A percentile compares a stretch with the other conserved stretches of the same genome.
These are phyloP conservation scores for Chaetops frenatus DNA, from an alignment of 2,113 vertebrate genomes.

Conservation along the genomic window DNA sequence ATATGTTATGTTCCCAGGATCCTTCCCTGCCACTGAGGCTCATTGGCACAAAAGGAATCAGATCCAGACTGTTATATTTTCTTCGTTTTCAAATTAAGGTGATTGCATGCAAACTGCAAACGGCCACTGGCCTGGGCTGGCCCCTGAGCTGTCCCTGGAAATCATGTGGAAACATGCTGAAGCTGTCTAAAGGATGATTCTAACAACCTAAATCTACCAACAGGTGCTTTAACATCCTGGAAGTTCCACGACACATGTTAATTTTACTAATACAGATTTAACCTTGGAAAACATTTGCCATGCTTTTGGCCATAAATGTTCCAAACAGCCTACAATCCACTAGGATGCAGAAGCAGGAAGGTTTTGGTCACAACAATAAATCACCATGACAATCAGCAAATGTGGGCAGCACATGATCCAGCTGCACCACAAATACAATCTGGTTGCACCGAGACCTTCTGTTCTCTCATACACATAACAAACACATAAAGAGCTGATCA, in stretches of 20 bases:
- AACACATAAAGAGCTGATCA: neutral
- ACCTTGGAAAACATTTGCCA: neutral
- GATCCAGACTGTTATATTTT: neutral
- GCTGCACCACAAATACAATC: neutral
- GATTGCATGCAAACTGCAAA: neutral
- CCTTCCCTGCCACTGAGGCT: neutral
- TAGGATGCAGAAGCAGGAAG: neutral
- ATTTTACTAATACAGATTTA: neutral
- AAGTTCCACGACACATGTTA: neutral
- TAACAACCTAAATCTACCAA: neutral
- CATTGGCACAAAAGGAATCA: neutral
- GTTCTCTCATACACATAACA: neutral
- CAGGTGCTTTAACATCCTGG: neutral
- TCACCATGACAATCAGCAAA: neutral
- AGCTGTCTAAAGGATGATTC: neutral
- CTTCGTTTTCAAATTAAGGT: neutral
- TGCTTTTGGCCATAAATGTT: neutral
- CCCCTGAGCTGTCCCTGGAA: neutral
- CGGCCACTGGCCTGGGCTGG: neutral
- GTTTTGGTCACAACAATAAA: constrained; percentile 8
- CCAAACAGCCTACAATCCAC: neutral
- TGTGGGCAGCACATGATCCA: constrained; percentile 1
- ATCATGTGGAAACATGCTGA: neutral
- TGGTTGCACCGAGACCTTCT: neutral
- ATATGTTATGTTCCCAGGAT: neutral